These are phyloP conservation scores for Atractosteus spatula DNA, from an alignment of 2,113 vertebrate genomes.

Conservation along the genomic window DNA sequence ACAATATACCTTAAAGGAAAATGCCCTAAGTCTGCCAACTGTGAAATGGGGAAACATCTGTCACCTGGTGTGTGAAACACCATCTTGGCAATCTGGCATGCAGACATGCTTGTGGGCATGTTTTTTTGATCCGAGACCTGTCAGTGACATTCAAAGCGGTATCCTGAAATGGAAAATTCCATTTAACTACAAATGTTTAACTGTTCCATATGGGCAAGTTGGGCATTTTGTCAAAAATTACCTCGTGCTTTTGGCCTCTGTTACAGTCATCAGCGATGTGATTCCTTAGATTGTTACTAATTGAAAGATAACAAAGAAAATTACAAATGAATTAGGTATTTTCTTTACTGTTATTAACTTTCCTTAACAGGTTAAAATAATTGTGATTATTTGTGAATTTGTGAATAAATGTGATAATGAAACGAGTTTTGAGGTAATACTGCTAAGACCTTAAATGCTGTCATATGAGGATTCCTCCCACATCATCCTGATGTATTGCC, in stretches of 20 bases:
- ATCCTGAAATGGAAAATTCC: slow-evolving; percentile 16
- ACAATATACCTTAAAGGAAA: neutral
- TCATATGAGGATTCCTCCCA: no score
- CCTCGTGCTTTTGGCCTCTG: neutral
- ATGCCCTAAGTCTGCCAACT: slow-evolving; percentile 21
- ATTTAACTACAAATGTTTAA: slow-evolving; percentile 21
- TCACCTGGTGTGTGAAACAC: slow-evolving; percentile 32
- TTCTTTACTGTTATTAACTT: no score
- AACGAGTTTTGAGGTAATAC: no score
- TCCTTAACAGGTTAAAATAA: neutral
- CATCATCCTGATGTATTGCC: no score
- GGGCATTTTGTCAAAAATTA: slow-evolving; percentile 20
- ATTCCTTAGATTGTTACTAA: slow-evolving; percentile 13
- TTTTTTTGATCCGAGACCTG: slow-evolving; percentile 11
- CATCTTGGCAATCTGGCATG: slow-evolving; percentile 25
- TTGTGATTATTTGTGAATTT: no score
- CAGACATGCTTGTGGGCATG: slow-evolving; percentile 10
- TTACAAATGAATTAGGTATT: slow-evolving; percentile 24
- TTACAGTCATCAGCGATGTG: slow-evolving; percentile 11
- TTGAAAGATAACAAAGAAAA: slow-evolving; percentile 31
- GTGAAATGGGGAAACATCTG: slow-evolving; percentile 30
- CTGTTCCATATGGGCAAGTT: slow-evolving; percentile 24
- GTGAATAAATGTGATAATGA: neutral
- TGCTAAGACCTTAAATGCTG: no score
- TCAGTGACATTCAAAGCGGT: slow-evolving; percentile 13